Evolutionary conservation across 2,797 vertebrate genomes (phyloP).

Genomic region (Pseudochirops cupreus): DNA sequence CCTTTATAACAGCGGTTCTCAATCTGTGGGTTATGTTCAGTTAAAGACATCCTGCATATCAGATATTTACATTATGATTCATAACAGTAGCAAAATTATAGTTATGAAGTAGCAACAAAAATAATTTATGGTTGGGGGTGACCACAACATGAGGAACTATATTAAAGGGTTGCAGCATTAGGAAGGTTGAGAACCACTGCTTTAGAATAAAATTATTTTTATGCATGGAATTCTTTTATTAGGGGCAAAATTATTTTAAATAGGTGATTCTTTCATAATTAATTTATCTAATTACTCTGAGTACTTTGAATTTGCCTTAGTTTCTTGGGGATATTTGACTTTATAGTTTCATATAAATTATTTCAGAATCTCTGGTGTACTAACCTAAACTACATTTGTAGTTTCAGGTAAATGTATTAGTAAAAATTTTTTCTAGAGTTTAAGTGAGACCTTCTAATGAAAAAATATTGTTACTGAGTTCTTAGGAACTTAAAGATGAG

Average conservation of each 20-base stretch:
- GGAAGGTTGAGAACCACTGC: no score
- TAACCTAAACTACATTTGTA: slow-evolving; percentile 45
- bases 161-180: no score
- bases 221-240: background rate
- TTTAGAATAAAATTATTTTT: background rate
- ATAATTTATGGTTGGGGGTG: no score
- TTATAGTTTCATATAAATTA: slow-evolving; percentile 52
- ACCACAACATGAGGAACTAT: no score
- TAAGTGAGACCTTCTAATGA: background rate
- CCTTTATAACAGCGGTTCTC: background rate
- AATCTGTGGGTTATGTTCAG: no score
- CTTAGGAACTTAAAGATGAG: slow-evolving; percentile 44
- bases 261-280: slow-evolving; percentile 12
- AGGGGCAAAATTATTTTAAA: background rate
- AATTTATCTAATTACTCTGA: slow-evolving; percentile 51
- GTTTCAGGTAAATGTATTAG: slow-evolving; percentile 38
- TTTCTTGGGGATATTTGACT: slow-evolving; percentile 44
- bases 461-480: slow-evolving; percentile 33
- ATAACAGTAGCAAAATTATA: no score
- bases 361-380: slow-evolving; percentile 46
- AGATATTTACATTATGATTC: no score
- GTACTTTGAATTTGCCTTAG: slow-evolving; percentile 43
- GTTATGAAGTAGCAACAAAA: no score
- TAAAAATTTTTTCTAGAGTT: slow-evolving; percentile 45
- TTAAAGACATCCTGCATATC: no score